Conservation (phyloP, 2,113 vertebrate genomes). For the Oncorhynchus clarkii region DNA sequence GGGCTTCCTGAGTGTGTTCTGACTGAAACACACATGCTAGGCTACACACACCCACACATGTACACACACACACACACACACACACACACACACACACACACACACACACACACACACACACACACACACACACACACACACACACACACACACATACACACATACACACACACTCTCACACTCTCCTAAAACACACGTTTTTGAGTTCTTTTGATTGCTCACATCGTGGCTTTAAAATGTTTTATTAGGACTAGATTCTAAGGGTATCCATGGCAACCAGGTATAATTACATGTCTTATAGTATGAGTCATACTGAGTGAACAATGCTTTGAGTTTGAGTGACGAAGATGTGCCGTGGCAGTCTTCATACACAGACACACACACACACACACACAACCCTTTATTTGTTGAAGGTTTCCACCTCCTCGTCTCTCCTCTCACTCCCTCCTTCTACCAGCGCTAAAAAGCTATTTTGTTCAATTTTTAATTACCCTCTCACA, state of each 20-base stretch:
- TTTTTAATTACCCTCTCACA: constrained; percentile 68
- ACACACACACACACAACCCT: neutral
- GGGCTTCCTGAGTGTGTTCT: too few species aligned
- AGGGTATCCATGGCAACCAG: neutral
- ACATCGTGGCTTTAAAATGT: neutral
- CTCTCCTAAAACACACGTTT: neutral
- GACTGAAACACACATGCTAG: too few species aligned
- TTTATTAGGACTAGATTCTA: neutral
- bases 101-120: neutral
- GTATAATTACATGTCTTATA: neutral
- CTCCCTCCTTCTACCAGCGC: constrained; percentile 40
- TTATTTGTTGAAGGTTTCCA: constrained; percentile 33
- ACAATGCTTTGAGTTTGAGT: neutral
- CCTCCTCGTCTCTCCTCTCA: constrained; percentile 34
- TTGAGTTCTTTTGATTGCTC: neutral
- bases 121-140: constrained; percentile 5
- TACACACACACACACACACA: neutral
- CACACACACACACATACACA: neutral
- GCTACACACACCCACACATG: constrained; percentile 1
- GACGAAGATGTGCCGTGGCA: neutral
- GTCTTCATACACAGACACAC: constrained; percentile 24
- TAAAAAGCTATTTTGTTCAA: constrained; percentile 69
- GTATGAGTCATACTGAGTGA: neutral
- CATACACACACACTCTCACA: constrained; percentile 5
- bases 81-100: too few species aligned